Conservation (phyloP, 2,888 invertebrate genomes). For the Dasysyrphus albostriatus region DNA sequence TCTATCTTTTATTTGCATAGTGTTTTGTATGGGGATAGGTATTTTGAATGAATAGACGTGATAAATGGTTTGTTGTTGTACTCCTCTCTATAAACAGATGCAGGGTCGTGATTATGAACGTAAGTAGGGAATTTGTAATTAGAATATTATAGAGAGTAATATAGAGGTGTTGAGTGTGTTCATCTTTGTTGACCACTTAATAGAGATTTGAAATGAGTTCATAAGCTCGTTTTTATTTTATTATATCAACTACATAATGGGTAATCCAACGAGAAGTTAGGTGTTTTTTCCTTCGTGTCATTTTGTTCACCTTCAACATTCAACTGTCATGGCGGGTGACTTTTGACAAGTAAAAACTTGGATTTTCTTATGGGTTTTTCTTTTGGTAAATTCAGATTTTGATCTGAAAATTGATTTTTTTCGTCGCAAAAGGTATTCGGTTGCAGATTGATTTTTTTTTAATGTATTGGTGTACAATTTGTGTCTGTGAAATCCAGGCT, state of each 20-base stretch:
- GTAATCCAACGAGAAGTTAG: too few relatives aligned
- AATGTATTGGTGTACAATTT: too few relatives aligned
- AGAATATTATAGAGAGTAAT: background rate
- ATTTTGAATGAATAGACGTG: conserved; percentile 54
- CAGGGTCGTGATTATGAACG: conserved; percentile 58
- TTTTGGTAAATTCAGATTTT: too few relatives aligned
- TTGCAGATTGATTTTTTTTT: too few relatives aligned
- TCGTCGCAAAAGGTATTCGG: too few relatives aligned
- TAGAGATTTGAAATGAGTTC: background rate
- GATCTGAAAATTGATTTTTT: too few relatives aligned
- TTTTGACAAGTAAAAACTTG: too few relatives aligned
- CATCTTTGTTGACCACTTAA: background rate
- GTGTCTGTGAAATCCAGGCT: too few relatives aligned
- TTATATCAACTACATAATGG: background rate
- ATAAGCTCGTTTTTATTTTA: background rate
- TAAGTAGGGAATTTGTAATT: conserved; percentile 56
- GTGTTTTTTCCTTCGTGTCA: too few relatives aligned
- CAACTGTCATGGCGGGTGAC: too few relatives aligned
- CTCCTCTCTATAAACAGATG: conserved; percentile 47
- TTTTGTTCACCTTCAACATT: too few relatives aligned
- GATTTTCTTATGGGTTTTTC: too few relatives aligned
- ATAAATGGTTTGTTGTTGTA: conserved; percentile 30
- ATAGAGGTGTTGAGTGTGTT: background rate
- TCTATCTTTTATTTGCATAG: conserved; percentile 72
- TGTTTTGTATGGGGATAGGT: conserved; percentile 32